These are phyloP conservation scores for Erpobdella octoculata DNA, from an alignment of 2,888 invertebrate species.

Conservation along the genomic window DNA sequence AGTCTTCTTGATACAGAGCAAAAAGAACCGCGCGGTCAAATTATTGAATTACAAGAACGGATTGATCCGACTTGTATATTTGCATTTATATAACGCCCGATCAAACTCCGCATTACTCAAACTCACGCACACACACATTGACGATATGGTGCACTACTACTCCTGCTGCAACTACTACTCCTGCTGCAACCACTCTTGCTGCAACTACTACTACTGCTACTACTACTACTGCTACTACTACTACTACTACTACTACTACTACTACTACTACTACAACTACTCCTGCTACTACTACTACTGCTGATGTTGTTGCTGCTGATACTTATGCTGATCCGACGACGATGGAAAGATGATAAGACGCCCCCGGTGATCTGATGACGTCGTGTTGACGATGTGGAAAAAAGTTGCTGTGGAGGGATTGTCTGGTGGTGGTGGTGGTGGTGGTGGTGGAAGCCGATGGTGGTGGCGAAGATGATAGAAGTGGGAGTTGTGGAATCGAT, in stretches of 20 bases:
- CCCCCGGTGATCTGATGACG: not conserved
- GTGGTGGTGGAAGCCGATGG: not conserved
- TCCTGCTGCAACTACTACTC: too few relatives aligned
- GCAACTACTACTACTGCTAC: too few relatives aligned
- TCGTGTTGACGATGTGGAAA: conserved; percentile 13
- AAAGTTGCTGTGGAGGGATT: too few relatives aligned
- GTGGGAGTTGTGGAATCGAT: not conserved
- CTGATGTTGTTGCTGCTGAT: not conserved
- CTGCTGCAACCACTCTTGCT: too few relatives aligned
- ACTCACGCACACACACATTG: too few relatives aligned
- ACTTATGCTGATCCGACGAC: not conserved
- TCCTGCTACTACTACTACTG: too few relatives aligned
- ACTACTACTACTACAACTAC: too few relatives aligned
- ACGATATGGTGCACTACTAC: too few relatives aligned
- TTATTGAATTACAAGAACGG: conserved; percentile 21
- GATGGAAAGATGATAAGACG: not conserved
- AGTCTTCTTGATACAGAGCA: not conserved
- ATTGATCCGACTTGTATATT: conserved; percentile 7
- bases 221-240: too few relatives aligned
- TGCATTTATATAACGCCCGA: conserved; percentile 19
- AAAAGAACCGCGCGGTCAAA: conserved; percentile 9
- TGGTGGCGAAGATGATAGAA: not conserved
- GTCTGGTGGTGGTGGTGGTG: not conserved
- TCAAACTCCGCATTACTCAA: not conserved
- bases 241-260: too few relatives aligned